Evolutionary conservation across 2,113 vertebrate species (phyloP), one percentile per base, ranked within the genome.

Genomic region (Seriola quinqueradiata): DNA sequence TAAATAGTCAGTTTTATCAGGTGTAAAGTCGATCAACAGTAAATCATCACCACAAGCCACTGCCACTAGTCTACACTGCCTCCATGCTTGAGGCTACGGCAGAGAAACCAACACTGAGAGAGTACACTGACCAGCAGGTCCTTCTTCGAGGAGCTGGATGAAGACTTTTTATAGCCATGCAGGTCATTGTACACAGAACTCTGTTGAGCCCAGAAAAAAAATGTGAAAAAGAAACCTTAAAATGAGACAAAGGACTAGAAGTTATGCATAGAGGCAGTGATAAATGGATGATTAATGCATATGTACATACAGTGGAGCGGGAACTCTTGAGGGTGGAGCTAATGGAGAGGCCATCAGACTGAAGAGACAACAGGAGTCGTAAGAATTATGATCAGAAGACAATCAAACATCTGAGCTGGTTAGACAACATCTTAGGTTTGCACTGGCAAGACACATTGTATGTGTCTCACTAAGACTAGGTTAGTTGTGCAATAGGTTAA

Each of bases 101-200:
- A 42, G 2, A 70, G 36, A 83, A 60, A 80, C 44, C 9, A 59
- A 74, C 8, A 52, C 48, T 69, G 3, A 55, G 16, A 55, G 63
- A 60, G 78, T 54, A 59, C 75, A 99, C 97, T 97, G 95, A 98
- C 96, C 97, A 99, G 95, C 44, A 95, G 92, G 72, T 96, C 96
- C 91, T 96, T 97, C 92, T 46, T 94, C 69, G 95, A 96, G 63
- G 92, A 93, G 91, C 90, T 92, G 83, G 94, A 93, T 59, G 91
- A 86, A 81, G 94, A 91, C 95, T 93, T 97, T 95, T 94, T 97
- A 83, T 84, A 89, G 87, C 92, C 93, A 6, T 91, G 92, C 88
- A 95, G 95, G 82, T 96, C 96, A 91, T 86, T 96, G 89, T 96
- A 96, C 92, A 93, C 92, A 92, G 95, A 95, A 88, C 87, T 96